Evolutionary conservation across 2,113 vertebrate genomes (phyloP).

Genomic region (Hyperopisus bebe): DNA sequence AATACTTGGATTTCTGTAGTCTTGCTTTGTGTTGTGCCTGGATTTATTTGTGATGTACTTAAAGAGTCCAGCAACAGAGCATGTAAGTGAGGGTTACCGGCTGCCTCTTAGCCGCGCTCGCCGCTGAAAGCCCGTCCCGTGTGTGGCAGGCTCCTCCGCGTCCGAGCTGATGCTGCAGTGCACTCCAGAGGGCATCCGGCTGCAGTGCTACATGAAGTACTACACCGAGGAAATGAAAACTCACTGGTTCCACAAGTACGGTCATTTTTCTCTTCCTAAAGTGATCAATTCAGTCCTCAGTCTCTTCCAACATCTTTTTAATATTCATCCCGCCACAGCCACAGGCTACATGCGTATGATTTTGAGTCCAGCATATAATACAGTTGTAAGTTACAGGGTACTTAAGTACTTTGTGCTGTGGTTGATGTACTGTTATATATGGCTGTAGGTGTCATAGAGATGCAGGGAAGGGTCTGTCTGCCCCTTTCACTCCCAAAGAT

Average conservation of each 20-base stretch:
- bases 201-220: conserved; percentile 93
- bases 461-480: background rate
- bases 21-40: background rate
- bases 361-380: background rate
- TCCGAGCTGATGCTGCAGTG: conserved; percentile 86
- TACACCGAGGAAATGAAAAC: conserved; percentile 93
- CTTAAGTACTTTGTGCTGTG: background rate
- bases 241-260: conserved; percentile 84
- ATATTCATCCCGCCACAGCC: background rate
- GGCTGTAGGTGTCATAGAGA: background rate
- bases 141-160: conserved; percentile 71
- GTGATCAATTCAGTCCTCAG: background rate
- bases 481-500: background rate
- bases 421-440: background rate
- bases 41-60: background rate
- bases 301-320: background rate
- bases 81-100: background rate
- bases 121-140: background rate
- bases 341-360: background rate
- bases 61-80: background rate
- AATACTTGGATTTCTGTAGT: background rate
- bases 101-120: background rate
- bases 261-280: background rate
- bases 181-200: conserved; percentile 87
- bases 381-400: background rate